These are phyloP conservation scores for Gymnothorax javanicus DNA, from an alignment of 2,797 vertebrate genomes.

Conservation along the genomic window DNA sequence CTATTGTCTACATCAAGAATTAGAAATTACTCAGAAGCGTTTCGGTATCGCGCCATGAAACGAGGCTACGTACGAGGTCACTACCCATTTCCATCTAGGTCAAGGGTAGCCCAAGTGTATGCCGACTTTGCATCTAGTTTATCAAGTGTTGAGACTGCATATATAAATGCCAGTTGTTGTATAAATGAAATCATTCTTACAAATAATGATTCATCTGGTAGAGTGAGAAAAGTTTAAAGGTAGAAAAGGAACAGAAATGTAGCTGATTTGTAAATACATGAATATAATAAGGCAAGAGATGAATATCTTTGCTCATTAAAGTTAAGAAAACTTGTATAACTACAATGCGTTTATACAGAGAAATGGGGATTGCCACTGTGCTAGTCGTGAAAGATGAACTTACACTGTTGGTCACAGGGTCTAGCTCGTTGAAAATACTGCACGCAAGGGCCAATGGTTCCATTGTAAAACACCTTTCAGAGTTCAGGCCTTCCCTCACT, in stretches of 20 bases:
- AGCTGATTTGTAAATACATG: background rate
- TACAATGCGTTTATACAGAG: background rate
- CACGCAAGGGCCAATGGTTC: conserved; percentile 51
- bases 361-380: background rate
- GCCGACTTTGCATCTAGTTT: too few species aligned
- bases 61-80: too few species aligned
- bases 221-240: too few species aligned
- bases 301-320: background rate
- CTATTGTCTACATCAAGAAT: too few species aligned
- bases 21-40: too few species aligned
- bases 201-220: background rate
- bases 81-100: too few species aligned
- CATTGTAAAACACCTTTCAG: conserved; percentile 67
- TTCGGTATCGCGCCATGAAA: too few species aligned
- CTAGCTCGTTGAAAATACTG: conserved; percentile 35
- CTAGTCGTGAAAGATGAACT: background rate
- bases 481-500: conserved; percentile 66
- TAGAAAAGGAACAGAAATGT: background rate
- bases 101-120: too few species aligned
- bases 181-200: background rate
- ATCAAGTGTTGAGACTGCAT: background rate
- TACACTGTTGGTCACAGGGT: background rate
- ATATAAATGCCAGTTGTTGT: background rate
- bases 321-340: background rate
- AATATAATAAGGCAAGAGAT: background rate